A percentile compares a stretch with the other conserved stretches of the same genome.
Evolutionary conservation across 1,140 invertebrate genomes (phyloP).

Genomic region (Platyscapa corneri): DNA sequence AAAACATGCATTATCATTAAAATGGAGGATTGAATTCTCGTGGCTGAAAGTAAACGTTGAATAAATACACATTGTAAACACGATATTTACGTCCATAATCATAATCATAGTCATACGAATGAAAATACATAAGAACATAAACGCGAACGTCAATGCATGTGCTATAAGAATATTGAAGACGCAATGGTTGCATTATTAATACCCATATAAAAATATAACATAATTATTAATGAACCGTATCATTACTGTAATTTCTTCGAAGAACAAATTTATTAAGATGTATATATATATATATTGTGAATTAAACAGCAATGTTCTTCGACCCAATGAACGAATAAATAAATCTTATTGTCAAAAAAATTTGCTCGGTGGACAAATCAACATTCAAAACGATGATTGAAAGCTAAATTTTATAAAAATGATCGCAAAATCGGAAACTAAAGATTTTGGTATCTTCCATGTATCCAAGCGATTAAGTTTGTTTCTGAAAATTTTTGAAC

Average conservation of each 20-base stretch:
- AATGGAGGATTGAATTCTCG: constrained; percentile 43
- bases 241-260: constrained; percentile 34
- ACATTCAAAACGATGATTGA: constrained; percentile 14
- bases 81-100: constrained; percentile 49
- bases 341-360: constrained; percentile 10
- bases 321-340: constrained; percentile 16
- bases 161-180: constrained; percentile 1
- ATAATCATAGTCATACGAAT: background rate
- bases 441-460: constrained; percentile 24
- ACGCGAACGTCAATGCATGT: constrained; percentile 41
- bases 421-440: constrained; percentile 12
- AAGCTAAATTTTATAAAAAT: constrained; percentile 29
- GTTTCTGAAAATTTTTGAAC: constrained; percentile 10
- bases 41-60: constrained; percentile 35
- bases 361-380: constrained; percentile 43
- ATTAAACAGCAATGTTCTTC: constrained; percentile 35
- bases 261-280: constrained; percentile 41
- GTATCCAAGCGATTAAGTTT: background rate
- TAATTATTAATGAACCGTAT: constrained; percentile 36
- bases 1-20: constrained; percentile 25
- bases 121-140: background rate
- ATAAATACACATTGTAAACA: constrained; percentile 33
- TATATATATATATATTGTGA: constrained; percentile 43
- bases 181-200: constrained; percentile 29
- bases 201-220: constrained; percentile 14